A percentile compares a stretch with the other conserved stretches of the same genome.
These are phyloP conservation scores for Heliothis virescens DNA, from an alignment of 1,140 invertebrate genomes.

Conservation along the genomic window DNA sequence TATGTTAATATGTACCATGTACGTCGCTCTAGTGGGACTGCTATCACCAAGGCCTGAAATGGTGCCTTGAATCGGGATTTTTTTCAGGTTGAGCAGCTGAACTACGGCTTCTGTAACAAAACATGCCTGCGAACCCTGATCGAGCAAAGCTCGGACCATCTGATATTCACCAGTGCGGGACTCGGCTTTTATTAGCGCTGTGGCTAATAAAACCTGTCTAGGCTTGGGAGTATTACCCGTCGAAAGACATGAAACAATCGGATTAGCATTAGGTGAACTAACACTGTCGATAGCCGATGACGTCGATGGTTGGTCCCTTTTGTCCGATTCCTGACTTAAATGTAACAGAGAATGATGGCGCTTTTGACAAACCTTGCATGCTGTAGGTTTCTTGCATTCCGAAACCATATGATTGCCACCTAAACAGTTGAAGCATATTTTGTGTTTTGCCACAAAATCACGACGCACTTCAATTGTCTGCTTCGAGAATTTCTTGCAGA, in stretches of 20 bases:
- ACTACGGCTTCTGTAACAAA: constrained; percentile 54
- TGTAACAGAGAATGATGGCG: constrained; percentile 36
- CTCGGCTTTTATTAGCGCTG: constrained; percentile 12
- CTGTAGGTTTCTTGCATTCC: not conserved
- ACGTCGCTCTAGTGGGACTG: not conserved
- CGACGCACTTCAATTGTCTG: not conserved
- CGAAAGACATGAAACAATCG: constrained; percentile 23
- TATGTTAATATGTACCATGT: constrained; percentile 1
- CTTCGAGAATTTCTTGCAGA: constrained; percentile 36
- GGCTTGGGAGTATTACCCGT: not conserved
- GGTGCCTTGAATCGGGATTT: constrained; percentile 24
- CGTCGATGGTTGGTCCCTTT: not conserved
- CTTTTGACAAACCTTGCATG: constrained; percentile 6
- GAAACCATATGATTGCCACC: constrained; percentile 4
- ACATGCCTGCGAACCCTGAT: constrained; percentile 9
- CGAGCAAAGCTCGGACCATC: constrained; percentile 32
- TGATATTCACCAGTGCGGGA: constrained; percentile 12
- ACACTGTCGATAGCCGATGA: not conserved
- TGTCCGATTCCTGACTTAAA: not conserved
- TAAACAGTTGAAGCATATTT: constrained; percentile 36
- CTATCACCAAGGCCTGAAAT: too few species aligned
- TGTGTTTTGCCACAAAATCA: constrained; percentile 34
- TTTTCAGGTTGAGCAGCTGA: constrained; percentile 46
- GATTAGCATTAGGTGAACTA: constrained; percentile 7
- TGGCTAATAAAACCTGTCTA: constrained; percentile 15